These are phyloP conservation scores for Alethe diademata DNA, from an alignment of 2,113 vertebrate species.

Conservation along the genomic window DNA sequence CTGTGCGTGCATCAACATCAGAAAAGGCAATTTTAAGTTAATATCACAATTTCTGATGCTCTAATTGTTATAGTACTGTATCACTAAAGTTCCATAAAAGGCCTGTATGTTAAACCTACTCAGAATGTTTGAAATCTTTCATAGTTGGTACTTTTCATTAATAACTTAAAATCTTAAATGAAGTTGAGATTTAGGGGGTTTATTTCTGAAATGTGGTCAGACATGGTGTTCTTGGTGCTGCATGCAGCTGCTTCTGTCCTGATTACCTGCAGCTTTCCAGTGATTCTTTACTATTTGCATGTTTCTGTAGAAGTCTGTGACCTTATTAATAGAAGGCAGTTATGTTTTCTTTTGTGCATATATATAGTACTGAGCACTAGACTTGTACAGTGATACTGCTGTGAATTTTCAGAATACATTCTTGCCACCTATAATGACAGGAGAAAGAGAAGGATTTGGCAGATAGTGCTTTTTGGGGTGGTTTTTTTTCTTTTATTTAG, in stretches of 20 bases:
- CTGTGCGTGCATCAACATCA: background rate
- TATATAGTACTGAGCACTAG: background rate
- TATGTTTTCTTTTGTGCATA: background rate
- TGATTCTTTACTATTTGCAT: background rate
- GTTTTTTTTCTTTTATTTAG: background rate
- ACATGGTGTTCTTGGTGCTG: background rate
- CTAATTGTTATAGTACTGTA: background rate
- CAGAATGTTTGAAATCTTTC: background rate
- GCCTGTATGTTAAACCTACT: background rate
- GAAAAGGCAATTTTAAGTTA: background rate
- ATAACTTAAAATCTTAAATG: background rate
- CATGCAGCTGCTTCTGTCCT: background rate
- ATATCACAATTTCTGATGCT: background rate
- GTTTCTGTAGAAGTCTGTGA: background rate
- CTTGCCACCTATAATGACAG: background rate
- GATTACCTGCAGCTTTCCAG: background rate
- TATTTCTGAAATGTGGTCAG: background rate
- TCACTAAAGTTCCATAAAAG: background rate
- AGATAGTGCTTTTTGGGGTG: accelerated
- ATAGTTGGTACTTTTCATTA: background rate
- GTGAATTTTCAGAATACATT: background rate
- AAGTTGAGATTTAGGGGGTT: background rate
- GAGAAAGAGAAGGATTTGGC: background rate
- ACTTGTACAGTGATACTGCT: background rate
- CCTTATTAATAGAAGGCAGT: background rate